Evolutionary conservation across 1,140 invertebrate genomes (phyloP).

Genomic region (Cecropterus lyciades): DNA sequence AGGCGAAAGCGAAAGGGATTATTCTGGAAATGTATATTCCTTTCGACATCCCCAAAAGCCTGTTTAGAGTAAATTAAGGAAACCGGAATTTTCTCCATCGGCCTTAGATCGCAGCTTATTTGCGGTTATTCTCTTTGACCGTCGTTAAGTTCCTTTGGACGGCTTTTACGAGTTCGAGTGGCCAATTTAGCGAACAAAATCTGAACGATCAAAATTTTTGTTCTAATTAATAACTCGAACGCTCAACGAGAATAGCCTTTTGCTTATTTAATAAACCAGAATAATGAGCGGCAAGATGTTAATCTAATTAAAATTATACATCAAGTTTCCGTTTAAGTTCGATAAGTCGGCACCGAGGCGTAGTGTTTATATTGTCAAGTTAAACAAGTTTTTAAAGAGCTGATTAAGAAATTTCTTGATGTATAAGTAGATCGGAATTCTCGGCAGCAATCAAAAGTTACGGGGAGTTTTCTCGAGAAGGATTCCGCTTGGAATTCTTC

Average conservation of each 20-base stretch:
- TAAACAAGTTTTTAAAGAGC: conserved; percentile 46
- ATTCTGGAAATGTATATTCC: conserved; percentile 69
- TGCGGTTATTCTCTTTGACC: conserved; percentile 84
- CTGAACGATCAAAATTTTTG: conserved; percentile 81
- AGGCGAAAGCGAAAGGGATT: conserved; percentile 49
- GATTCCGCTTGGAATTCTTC: conserved; percentile 81
- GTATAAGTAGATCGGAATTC: conserved; percentile 73
- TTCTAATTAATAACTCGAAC: conserved; percentile 79
- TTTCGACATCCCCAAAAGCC: conserved; percentile 64
- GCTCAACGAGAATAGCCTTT: conserved; percentile 57
- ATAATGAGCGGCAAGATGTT: conserved; percentile 58
- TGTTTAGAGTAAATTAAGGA: conserved; percentile 80
- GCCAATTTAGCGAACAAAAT: conserved; percentile 82
- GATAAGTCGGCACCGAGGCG: conserved; percentile 19
- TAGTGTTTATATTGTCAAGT: conserved; percentile 39
- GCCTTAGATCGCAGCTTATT: conserved; percentile 80
- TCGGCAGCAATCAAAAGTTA: conserved; percentile 81
- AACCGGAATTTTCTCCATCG: conserved; percentile 75
- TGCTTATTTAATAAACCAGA: conserved; percentile 70
- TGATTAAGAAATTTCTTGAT: conserved; percentile 75
- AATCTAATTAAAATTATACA: conserved; percentile 49
- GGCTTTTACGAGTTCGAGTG: conserved; percentile 82
- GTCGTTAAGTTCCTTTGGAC: conserved; percentile 81
- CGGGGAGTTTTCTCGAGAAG: conserved; percentile 72
- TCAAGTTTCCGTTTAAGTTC: conserved; percentile 20